Conservation (phyloP, 2,797 vertebrate species). For the Jordanella pulchra region DNA sequence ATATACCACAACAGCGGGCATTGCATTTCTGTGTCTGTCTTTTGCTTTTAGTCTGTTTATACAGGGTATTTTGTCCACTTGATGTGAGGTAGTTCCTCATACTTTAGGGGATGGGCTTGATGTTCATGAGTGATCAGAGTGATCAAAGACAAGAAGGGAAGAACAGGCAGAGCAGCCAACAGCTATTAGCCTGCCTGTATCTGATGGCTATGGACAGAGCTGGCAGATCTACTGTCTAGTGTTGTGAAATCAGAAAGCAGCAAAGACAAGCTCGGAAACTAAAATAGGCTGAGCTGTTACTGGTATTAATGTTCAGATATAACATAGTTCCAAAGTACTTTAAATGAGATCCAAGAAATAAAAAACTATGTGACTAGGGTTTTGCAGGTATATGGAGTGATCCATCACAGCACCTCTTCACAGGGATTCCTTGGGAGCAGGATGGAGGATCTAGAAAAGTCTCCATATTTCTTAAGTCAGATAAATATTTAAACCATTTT, state of each 20-base stretch:
- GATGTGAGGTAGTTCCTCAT: conserved; percentile 52
- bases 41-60: conserved; percentile 11
- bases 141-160: conserved; percentile 86
- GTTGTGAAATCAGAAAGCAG: conserved; percentile 28
- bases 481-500: no score
- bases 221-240: conserved; percentile 45
- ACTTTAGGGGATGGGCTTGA: conserved; percentile 61
- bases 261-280: conserved; percentile 28
- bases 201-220: conserved; percentile 65
- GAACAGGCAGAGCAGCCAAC: conserved; percentile 83
- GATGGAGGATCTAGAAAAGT: no score
- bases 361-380: not conserved
- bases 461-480: no score
- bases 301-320: not conserved
- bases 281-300: not conserved
- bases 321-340: not conserved
- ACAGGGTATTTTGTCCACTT: conserved; percentile 29
- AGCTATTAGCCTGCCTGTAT: conserved; percentile 77
- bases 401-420: not conserved
- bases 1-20: not conserved
- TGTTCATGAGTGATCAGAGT: conserved; percentile 80
- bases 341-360: not conserved
- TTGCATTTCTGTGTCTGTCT: not conserved
- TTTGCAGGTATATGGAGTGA: not conserved
- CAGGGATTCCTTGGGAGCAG: no score